A percentile compares a stretch with the other conserved stretches of the same genome.
phyloP scores from a whole-genome alignment of 2,113 vertebrate species.

The Sturnira hondurensis region DNA sequence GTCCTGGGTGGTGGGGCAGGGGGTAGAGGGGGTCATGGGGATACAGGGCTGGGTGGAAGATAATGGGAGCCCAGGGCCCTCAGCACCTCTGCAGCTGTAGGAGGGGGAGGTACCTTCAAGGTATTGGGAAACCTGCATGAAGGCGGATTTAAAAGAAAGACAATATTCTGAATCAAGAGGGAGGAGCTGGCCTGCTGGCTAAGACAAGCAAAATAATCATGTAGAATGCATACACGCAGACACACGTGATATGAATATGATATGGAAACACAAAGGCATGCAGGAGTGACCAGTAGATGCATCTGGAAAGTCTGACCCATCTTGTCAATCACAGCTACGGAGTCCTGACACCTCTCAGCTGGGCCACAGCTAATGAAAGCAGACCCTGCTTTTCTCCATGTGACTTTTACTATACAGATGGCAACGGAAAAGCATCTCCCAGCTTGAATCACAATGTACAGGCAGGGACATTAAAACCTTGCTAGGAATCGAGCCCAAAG shows the following conservation, averaged over 20 bases:
- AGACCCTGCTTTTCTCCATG: slow-evolving; percentile 22
- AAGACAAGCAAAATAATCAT: background rate
- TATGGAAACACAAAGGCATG: rapidly evolving
- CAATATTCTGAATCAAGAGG: background rate
- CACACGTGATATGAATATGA: background rate
- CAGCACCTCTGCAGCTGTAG: slow-evolving; percentile 44
- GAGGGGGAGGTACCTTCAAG: background rate
- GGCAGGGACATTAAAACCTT: slow-evolving; percentile 23
- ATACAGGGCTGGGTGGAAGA: slow-evolving; percentile 74
- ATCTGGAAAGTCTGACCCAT: rapidly evolving
- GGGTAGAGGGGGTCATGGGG: background rate
- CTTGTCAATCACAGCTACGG: background rate
- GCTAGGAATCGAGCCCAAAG: slow-evolving; percentile 42
- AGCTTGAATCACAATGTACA: slow-evolving; percentile 41
- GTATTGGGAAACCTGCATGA: background rate
- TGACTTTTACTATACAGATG: slow-evolving; percentile 36
- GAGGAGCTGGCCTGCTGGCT: background rate
- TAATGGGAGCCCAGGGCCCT: slow-evolving; percentile 61
- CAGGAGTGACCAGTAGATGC: background rate
- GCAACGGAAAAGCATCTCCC: slow-evolving; percentile 41
- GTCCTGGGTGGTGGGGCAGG: background rate
- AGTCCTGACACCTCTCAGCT: background rate
- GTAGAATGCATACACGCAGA: background rate
- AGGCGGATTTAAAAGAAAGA: background rate
- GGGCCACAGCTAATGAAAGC: slow-evolving; percentile 45